Base-by-base conservation (phyloP, 2,797 vertebrate species). In the Poecilia wingei region DNA sequence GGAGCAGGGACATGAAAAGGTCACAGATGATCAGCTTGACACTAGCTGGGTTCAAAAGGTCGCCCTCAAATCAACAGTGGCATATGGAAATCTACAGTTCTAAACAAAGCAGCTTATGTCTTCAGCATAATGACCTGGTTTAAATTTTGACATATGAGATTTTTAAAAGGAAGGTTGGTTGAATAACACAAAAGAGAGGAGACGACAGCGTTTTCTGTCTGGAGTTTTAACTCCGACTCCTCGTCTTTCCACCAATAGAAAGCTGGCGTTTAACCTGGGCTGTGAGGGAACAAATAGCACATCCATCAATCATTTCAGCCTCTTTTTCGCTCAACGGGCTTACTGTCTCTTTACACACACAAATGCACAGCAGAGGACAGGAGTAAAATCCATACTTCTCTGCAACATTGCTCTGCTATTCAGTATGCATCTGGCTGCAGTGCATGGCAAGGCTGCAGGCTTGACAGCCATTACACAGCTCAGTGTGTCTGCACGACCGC, bases 11-110 rank as follows among this genome's bases (percentile, higher is more conserved):
- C 75, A 10, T 78, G 90, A 91, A 93, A 93, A 95, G 92, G 92
- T 94, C 88, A 92, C 55, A 55, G 80, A 84, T 89, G 90, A 95
- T 93, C 75, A 70, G 88, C 91, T 85, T 92, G 92, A 94, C 92
- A 88, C 87, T n/a, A 53, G 80, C 81, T 55, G 74, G 80, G 93
- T 93, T 94, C 90, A 94, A 86, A 92, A 92, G 91, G 91, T 92
- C 84, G 81, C 36, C 77, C 79, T 88, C 82, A 86, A 91, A 91
- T 90, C 82, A 90, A 88, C 87, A 87, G 39, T 36, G 31, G 82
- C 87, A 77, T 82, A 86, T 76, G 87, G 85, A 88, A 83, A 72
- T 80, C 55, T 59, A 75, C 78, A 47, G 70, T 84, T 90, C 85
- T 68, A 83, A 88, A 22, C 64, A n/a, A 88, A 85, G 79, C 80